A percentile compares a stretch with the other conserved stretches of the same genome.
Evolutionary conservation across 2,797 vertebrate species (phyloP).

Genomic region (Bradypodion ventrale): DNA sequence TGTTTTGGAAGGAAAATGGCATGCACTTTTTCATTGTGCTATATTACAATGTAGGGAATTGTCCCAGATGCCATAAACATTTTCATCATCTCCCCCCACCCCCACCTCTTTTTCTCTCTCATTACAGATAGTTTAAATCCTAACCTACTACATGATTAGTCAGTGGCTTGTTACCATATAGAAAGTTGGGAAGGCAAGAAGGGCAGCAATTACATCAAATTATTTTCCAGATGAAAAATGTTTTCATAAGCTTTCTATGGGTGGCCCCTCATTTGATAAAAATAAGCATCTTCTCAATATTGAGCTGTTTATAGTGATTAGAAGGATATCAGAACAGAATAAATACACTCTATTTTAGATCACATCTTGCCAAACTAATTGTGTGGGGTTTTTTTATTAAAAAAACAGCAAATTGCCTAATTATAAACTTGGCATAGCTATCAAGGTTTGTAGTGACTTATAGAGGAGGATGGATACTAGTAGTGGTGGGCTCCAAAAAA

Average conservation of each 20-base stretch:
- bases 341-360: constrained; percentile 52
- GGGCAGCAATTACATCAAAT: constrained; percentile 43
- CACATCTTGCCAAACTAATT: constrained; percentile 32
- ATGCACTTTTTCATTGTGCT: constrained; percentile 30
- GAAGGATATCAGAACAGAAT: constrained; percentile 38
- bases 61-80: constrained; percentile 14
- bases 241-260: constrained; percentile 58
- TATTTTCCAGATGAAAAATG: constrained; percentile 55
- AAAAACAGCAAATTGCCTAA: constrained; percentile 50
- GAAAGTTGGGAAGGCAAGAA: constrained; percentile 49
- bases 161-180: constrained; percentile 44
- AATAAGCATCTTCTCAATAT: constrained; percentile 55
- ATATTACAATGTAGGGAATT: neutral
- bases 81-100: neutral
- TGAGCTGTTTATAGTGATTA: constrained; percentile 28
- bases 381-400: neutral
- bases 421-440: constrained; percentile 28
- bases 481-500: no score
- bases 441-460: constrained; percentile 53
- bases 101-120: neutral
- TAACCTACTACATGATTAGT: constrained; percentile 46
- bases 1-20: constrained; percentile 36
- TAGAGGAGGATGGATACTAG: constrained; percentile 55
- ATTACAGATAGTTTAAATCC: constrained; percentile 21
- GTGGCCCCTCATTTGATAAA: constrained; percentile 56